Evolutionary conservation across 2,888 invertebrate species (phyloP).

Genomic region (Digitonthophagus gazella): DNA sequence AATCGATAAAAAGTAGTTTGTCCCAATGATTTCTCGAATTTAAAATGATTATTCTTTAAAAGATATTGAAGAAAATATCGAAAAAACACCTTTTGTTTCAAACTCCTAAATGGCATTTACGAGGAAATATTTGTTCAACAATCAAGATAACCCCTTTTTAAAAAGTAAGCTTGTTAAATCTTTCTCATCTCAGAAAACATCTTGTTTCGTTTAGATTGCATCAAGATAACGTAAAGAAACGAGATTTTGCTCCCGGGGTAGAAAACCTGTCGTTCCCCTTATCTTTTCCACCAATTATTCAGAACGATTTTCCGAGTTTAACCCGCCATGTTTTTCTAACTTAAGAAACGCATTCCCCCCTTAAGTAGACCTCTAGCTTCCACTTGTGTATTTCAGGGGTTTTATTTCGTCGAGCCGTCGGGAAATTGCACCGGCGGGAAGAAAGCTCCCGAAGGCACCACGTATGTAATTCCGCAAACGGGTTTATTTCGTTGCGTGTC

Average conservation of each 20-base stretch:
- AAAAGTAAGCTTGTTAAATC: background rate
- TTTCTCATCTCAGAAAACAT: background rate
- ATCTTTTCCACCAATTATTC: constrained; percentile 5
- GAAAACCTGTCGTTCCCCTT: constrained; percentile 2
- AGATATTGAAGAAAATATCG: background rate
- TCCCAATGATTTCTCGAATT: no score
- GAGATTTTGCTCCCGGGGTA: background rate
- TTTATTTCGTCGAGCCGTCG: constrained; percentile 6
- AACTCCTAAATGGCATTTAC: no score
- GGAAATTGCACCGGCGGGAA: constrained; percentile 9
- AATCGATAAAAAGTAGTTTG: no score
- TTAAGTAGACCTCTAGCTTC: background rate
- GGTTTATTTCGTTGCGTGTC: constrained; percentile 3
- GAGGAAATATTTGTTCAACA: no score
- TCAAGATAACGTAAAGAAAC: background rate
- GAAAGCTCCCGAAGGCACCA: constrained; percentile 10
- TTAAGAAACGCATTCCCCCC: background rate
- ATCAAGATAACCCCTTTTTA: no score
- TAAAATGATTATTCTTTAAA: background rate
- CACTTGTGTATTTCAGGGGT: constrained; percentile 5
- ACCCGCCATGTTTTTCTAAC: constrained; percentile 3
- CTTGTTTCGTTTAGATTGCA: background rate
- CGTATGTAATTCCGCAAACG: constrained; percentile 5
- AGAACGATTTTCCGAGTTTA: constrained; percentile 9
- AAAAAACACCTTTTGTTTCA: background rate